A percentile compares a stretch with the other conserved stretches of the same genome.
phyloP scores from a whole-genome alignment of 2,113 vertebrate species.

The Boleophthalmus pectinirostris region DNA sequence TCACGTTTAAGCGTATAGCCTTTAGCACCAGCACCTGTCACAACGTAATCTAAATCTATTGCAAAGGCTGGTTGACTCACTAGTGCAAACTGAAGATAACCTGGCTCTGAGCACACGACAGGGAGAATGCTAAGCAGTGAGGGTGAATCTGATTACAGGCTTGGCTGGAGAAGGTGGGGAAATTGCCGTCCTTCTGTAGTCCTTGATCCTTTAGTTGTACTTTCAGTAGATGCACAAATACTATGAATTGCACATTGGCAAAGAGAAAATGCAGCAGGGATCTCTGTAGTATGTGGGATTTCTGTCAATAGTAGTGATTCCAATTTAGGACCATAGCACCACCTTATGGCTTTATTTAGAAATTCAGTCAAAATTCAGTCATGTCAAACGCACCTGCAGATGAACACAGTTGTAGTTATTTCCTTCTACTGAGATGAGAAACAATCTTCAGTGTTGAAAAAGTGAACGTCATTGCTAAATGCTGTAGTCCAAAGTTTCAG shows the following conservation, averaged over 20 bases:
- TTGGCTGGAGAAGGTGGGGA: conserved; percentile 38
- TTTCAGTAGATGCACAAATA: neutral
- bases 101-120: conserved; percentile 56
- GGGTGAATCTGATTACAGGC: conserved; percentile 40
- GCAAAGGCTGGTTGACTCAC: conserved; percentile 45
- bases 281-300: neutral
- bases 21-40: conserved; percentile 1
- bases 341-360: conserved; percentile 70
- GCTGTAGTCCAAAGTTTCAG: neutral
- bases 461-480: neutral
- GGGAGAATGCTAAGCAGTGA: conserved; percentile 58
- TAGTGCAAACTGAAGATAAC: conserved; percentile 57
- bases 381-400: neutral
- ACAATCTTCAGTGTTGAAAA: neutral
- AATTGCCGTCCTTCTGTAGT: conserved; percentile 22
- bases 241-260: neutral
- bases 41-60: conserved; percentile 62
- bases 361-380: conserved; percentile 37
- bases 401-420: neutral
- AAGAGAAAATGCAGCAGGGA: neutral
- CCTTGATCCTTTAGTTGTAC: conserved; percentile 14
- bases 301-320: conserved; percentile 1
- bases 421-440: neutral
- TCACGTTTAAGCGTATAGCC: conserved; percentile 12
- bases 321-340: conserved; percentile 69